Percentiles rank a stretch among this genome's conserved stretches.
Conservation (phyloP, 2,888 invertebrate species). For the Drosophila tripunctata region DNA sequence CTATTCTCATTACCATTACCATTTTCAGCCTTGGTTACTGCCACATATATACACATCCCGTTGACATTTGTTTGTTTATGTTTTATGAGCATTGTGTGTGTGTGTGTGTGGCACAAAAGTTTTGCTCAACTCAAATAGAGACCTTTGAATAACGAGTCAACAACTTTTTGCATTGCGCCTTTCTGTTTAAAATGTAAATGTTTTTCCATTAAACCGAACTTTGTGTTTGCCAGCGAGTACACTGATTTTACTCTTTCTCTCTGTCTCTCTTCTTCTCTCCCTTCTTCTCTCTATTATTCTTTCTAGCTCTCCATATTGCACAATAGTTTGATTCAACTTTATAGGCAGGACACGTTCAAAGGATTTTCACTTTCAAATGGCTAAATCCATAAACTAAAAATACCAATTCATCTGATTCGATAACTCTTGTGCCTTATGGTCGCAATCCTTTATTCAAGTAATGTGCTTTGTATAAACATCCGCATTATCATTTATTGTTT, state of each 20-base stretch:
- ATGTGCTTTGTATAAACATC: too few relatives aligned
- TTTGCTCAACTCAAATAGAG: constrained; percentile 48
- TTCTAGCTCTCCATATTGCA: not conserved
- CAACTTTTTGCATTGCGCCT: constrained; percentile 60
- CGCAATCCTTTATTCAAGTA: not conserved
- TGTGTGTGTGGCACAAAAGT: constrained; percentile 65
- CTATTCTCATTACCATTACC: not conserved
- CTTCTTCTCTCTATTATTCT: not conserved
- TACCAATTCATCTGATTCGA: not conserved
- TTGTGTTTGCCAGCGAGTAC: constrained; percentile 12
- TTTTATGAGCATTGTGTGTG: constrained; percentile 68
- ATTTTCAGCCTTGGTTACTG: constrained; percentile 16
- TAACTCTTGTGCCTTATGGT: not conserved
- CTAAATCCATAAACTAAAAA: constrained; percentile 1
- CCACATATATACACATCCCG: constrained; percentile 35
- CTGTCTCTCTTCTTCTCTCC: not conserved
- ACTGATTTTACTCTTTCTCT: constrained; percentile 20
- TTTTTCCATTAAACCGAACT: constrained; percentile 54
- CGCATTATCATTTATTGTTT: too few relatives aligned
- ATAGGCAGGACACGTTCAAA: not conserved
- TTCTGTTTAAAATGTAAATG: constrained; percentile 67
- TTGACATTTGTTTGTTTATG: constrained; percentile 75
- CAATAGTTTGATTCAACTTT: constrained; percentile 23
- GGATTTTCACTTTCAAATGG: not conserved
- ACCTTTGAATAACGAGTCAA: constrained; percentile 38